These are phyloP conservation scores for Corynorhinus townsendii DNA, from an alignment of 2,113 vertebrate genomes.

Conservation along the genomic window DNA sequence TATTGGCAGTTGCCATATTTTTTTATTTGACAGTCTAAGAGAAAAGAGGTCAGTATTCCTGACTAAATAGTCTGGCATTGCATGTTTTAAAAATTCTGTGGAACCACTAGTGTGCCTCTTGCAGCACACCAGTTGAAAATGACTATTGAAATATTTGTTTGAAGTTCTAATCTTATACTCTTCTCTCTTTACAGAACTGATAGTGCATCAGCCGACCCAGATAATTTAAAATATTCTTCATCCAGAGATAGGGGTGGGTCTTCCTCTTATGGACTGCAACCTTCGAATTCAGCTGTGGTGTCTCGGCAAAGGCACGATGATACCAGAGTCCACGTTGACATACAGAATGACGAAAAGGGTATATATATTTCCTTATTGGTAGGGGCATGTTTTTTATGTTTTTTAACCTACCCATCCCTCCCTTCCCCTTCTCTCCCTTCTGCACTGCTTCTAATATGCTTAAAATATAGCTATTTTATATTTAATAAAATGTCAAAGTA, in stretches of 20 bases:
- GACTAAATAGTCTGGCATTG: neutral
- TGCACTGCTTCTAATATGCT: neutral
- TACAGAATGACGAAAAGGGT: constrained; percentile 90
- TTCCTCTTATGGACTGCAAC: constrained; percentile 88
- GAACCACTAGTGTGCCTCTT: neutral
- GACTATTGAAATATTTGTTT: constrained; percentile 22
- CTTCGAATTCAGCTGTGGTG: constrained; percentile 89
- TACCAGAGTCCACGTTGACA: constrained; percentile 86
- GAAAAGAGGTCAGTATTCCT: neutral
- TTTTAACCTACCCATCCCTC: neutral
- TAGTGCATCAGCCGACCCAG: constrained; percentile 92
- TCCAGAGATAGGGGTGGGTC: constrained; percentile 90
- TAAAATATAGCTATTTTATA: neutral
- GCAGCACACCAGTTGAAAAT: neutral
- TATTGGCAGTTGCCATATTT: neutral
- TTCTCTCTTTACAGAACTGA: constrained; percentile 89
- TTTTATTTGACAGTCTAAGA: neutral
- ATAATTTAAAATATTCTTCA: constrained; percentile 92
- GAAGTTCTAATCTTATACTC: constrained; percentile 38
- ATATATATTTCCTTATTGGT: constrained; percentile 39
- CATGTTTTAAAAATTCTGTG: neutral
- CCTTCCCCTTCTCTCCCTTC: neutral
- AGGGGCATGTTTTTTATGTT: neutral
- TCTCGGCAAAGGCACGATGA: constrained; percentile 92
- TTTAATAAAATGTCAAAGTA: neutral